Evolutionary conservation across 2,797 vertebrate species (phyloP).

Genomic region (Fringilla coelebs): DNA sequence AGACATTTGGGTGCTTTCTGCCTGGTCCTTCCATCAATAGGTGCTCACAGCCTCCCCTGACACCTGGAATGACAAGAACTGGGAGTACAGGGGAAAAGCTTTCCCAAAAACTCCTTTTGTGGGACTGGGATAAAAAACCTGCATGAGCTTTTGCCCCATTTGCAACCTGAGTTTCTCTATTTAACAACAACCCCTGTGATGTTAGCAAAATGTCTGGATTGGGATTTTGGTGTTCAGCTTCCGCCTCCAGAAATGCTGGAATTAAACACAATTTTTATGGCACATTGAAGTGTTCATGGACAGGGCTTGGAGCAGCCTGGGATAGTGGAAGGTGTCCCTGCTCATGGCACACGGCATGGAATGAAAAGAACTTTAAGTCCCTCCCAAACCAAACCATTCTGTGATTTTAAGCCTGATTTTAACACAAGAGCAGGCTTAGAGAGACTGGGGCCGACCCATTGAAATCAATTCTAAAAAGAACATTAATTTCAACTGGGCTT

Average conservation of each 20-base stretch:
- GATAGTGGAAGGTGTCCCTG: background rate
- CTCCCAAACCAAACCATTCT: background rate
- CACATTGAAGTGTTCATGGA: background rate
- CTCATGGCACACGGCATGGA: accelerated
- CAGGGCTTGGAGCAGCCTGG: background rate
- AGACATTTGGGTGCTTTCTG: background rate
- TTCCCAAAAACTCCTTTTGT: background rate
- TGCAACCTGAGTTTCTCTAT: background rate
- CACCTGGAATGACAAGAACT: background rate
- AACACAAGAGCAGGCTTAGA: background rate
- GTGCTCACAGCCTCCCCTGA: background rate
- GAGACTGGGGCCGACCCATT: background rate
- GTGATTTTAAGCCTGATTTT: background rate
- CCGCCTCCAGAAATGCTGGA: background rate
- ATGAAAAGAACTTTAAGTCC: background rate
- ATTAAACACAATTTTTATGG: background rate
- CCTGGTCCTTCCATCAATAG: background rate
- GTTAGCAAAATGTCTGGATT: accelerated
- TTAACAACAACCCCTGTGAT: background rate
- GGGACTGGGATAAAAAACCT: background rate
- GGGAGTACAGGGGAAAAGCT: background rate
- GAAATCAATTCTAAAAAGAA: background rate
- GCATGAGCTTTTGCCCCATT: accelerated
- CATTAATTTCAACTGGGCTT: background rate
- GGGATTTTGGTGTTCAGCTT: background rate